These are phyloP conservation scores for Oreochromis spilurus DNA, from an alignment of 2,113 vertebrate genomes.

Conservation along the genomic window DNA sequence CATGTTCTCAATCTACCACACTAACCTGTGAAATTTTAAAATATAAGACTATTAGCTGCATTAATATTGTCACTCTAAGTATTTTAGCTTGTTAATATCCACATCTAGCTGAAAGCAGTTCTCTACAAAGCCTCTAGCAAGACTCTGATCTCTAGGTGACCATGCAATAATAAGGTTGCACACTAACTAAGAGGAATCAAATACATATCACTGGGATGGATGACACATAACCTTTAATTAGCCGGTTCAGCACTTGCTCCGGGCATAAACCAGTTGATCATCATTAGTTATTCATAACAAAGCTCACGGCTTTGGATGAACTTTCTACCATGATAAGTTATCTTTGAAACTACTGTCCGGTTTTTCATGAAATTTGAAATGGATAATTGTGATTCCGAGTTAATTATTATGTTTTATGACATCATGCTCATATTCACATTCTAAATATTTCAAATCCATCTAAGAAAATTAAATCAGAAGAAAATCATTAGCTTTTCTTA, in stretches of 20 bases:
- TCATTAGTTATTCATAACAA: neutral
- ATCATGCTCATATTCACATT: neutral
- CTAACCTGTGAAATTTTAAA: neutral
- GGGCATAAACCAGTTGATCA: neutral
- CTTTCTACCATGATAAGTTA: neutral
- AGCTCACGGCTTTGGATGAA: accelerated
- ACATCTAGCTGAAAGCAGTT: neutral
- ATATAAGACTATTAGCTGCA: neutral
- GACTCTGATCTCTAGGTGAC: neutral
- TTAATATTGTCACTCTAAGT: neutral
- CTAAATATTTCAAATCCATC: neutral
- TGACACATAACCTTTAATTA: accelerated
- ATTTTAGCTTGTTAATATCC: neutral
- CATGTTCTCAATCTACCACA: neutral
- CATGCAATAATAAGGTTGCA: neutral
- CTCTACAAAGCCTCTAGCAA: neutral
- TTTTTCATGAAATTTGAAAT: neutral
- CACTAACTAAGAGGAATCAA: neutral
- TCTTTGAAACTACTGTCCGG: accelerated
- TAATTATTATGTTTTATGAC: neutral
- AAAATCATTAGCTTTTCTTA: neutral
- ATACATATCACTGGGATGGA: neutral
- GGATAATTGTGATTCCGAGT: neutral
- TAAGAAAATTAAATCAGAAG: neutral
- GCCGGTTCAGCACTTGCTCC: accelerated